Base-by-base conservation (phyloP, 2,888 invertebrate genomes). In the Macrosoma leucophasiata region DNA sequence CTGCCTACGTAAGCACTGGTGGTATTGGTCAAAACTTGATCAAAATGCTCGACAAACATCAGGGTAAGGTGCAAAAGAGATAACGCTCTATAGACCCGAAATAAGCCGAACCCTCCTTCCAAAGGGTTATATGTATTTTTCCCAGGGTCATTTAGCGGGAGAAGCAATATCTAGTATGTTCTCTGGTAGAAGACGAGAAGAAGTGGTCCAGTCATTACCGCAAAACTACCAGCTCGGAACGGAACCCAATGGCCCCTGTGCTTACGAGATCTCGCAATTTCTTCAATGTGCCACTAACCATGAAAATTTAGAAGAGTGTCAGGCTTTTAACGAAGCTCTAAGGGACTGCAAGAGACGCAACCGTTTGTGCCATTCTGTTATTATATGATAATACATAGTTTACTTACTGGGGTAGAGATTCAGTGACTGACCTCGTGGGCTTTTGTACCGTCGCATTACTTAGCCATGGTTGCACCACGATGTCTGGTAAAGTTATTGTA, bases 271-370 rank as follows among this genome's bases (percentile, higher is more conserved):
- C 49, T 90, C 93, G 52, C 96, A 97, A 75, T 99, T 99, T 82
- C 76, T 99, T 39, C 91, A 96, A 47, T 99, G 99, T 65, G 95
- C 97, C 9, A 88, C 92, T 46, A 90, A 87, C 17, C 92, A 93
- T 57, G 85, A 89, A 0, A 96, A 98, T 69, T 72, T 99, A 41
- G 87, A 91, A 3, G 86, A 97, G 24, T 99, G 98, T 73, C 91
- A 95, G 62, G 96, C 94, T 28, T 98, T 97, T 74, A 98, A 96
- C 62, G 96, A 98, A 64, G 97, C 97, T 15, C 87, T 99, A 39
- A 90, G 92, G 60, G 94, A 97, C 64, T 98, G 98, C 90, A 96
- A 95, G 76, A 66, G 86, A 50, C 86, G 90, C 47, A 88, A 94
- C 75, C 89, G 94, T 91, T 68, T 25, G 72, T 69, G 31, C 13